Percentiles rank a stretch among this genome's conserved stretches.
Conservation (phyloP, 2,888 invertebrate species). For the Flabesymbios commensalis region DNA sequence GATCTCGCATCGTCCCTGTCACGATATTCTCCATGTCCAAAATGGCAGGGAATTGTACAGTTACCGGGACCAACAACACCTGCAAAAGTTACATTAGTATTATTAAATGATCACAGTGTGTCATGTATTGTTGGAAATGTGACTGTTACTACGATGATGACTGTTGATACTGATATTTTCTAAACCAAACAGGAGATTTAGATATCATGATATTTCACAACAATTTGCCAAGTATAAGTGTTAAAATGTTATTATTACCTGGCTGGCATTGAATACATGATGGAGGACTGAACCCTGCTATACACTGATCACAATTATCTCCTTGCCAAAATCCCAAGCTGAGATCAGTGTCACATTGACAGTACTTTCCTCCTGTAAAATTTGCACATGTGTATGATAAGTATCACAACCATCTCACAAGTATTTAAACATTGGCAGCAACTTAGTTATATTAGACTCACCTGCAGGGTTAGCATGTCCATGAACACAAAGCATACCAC, state of each 20-base stretch:
- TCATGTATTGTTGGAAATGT: background rate
- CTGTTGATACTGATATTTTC: background rate
- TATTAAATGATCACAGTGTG: too few species aligned
- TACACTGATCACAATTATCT: slow-evolving; percentile 41
- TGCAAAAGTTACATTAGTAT: slow-evolving; percentile 21
- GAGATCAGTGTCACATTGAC: slow-evolving; percentile 41
- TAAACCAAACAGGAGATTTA: background rate
- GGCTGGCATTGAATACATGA: slow-evolving; percentile 40
- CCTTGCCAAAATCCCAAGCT: slow-evolving; percentile 43
- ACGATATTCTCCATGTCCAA: slow-evolving; percentile 38
- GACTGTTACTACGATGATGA: background rate
- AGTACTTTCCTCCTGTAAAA: slow-evolving; percentile 38
- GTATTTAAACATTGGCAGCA: too few species aligned
- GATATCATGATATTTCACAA: too few species aligned
- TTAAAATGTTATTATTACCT: slow-evolving; percentile 34
- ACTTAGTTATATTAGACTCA: slow-evolving; percentile 17
- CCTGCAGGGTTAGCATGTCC: slow-evolving; percentile 40
- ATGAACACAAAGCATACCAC: slow-evolving; percentile 40
- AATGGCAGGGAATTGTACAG: slow-evolving; percentile 41
- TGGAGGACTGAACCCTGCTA: slow-evolving; percentile 41
- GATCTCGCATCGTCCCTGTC: slow-evolving; percentile 34
- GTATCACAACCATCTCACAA: background rate
- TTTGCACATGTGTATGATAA: background rate
- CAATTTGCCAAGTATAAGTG: too few species aligned
- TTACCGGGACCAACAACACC: slow-evolving; percentile 43